Evolutionary conservation across 2,888 invertebrate genomes (phyloP).

Genomic region (Nemotelus nigrinus): DNA sequence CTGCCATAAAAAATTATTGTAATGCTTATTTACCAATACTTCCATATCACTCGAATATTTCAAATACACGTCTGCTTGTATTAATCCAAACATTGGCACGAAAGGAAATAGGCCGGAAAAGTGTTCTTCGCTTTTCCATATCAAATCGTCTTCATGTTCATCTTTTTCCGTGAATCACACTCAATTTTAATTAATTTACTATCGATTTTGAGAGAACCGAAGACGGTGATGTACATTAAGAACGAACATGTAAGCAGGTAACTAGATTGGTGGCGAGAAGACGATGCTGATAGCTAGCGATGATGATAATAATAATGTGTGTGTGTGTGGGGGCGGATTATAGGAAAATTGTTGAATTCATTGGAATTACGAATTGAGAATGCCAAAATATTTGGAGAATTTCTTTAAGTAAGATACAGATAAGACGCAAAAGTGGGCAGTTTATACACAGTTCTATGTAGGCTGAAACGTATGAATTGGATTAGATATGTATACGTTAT

Average conservation of each 20-base stretch:
- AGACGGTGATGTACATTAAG: no score
- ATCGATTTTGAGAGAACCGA: slow-evolving; percentile 5
- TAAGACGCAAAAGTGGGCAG: neutral
- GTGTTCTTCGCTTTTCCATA: neutral
- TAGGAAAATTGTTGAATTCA: slow-evolving; percentile 3
- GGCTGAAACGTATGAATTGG: no score
- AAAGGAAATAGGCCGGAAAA: slow-evolving; percentile 31
- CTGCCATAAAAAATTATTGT: no score
- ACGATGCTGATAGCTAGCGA: no score
- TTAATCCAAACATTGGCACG: neutral
- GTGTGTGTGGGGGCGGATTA: neutral
- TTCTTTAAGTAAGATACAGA: neutral
- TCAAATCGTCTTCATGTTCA: neutral
- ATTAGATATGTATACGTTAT: no score
- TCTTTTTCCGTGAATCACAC: slow-evolving; percentile 13
- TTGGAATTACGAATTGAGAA: neutral
- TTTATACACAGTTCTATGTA: no score
- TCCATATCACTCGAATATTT: no score
- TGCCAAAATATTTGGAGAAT: slow-evolving; percentile 2
- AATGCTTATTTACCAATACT: no score
- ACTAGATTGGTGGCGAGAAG: no score
- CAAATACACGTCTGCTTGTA: neutral
- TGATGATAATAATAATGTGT: neutral
- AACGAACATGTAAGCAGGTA: no score
- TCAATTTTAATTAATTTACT: slow-evolving; percentile 28